Base-by-base conservation (phyloP, 1,140 invertebrate genomes). In the Drosophila lacertosa region DNA sequence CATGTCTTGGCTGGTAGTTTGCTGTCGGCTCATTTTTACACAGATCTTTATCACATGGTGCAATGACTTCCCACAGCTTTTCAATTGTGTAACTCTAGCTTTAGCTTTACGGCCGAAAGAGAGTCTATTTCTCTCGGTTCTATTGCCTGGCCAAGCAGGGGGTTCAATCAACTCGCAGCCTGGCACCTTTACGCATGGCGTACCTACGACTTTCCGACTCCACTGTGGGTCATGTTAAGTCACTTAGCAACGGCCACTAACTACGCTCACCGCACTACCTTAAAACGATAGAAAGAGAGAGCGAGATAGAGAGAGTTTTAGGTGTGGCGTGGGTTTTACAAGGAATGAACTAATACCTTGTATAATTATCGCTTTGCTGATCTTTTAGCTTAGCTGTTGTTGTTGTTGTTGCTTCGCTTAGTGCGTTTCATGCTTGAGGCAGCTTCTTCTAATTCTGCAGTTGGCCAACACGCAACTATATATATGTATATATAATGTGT, bases 331-430 rank as follows among this genome's bases (percentile, higher is more conserved):
- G 20, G 22, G 7, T 15, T 45, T 9, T 15, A 45, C 16, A 20
- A 33, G 64, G 72, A 48, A 71, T 86, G 54, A 86, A 77, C 68
- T 86, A 84, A 86, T 86, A 86, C 77, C 77, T 82, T 64, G 74
- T 88, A 75, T 88, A 88, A 88, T 88, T 88, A 88, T 88, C 82
- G 83, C 82, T 78, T 88, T 88, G 77, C 79, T 78, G 79, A 83
- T 83, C 79, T 80, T 58, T 68, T 86, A n/a, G 72, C 59, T 75
- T 55, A 26, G 39, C 42, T 42, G 39, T 1, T 40, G 39, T 10
- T 29, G 26, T 3, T 74, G 47, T 63, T 75, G 62, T 60, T 64
- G 70, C 60, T 45, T 42, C 32, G 62, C 35, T 62, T 44, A 44
- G 79, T 64, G 54, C 54, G 66, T 74, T 74, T 40, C 76, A 86